Conservation (phyloP, 2,113 vertebrate genomes). For the Rhynchopsitta pachyrhyncha region DNA sequence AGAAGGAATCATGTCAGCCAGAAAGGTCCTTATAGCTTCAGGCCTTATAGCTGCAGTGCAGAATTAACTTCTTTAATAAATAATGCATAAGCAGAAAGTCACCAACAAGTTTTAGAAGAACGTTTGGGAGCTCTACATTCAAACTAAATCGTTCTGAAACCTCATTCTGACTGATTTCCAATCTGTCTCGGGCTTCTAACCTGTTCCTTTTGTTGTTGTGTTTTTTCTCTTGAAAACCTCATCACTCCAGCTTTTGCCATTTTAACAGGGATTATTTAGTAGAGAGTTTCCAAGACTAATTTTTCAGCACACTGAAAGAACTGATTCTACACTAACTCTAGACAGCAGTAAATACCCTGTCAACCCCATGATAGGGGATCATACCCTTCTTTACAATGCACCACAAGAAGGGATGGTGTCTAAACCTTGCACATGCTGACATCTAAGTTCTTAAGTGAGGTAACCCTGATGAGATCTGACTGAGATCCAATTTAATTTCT, state of each 20-base stretch:
- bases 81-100: background rate
- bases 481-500: constrained; percentile 4
- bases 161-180: background rate
- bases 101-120: background rate
- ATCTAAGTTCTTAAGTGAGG: background rate
- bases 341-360: background rate
- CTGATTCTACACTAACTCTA: background rate
- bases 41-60: too few species aligned
- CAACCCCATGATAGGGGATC: background rate
- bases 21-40: background rate
- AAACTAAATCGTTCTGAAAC: background rate
- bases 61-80: background rate
- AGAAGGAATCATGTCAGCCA: background rate
- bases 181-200: background rate
- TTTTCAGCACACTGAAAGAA: background rate
- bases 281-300: background rate
- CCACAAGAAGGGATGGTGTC: background rate
- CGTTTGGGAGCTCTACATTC: background rate
- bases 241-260: background rate
- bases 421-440: background rate
- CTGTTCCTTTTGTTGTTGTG: background rate
- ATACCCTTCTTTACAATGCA: background rate
- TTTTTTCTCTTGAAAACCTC: background rate
- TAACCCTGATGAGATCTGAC: background rate
- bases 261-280: background rate